Evolutionary conservation across 1,140 invertebrate species (phyloP).

Genomic region (Phenacoccus solenopsis): DNA sequence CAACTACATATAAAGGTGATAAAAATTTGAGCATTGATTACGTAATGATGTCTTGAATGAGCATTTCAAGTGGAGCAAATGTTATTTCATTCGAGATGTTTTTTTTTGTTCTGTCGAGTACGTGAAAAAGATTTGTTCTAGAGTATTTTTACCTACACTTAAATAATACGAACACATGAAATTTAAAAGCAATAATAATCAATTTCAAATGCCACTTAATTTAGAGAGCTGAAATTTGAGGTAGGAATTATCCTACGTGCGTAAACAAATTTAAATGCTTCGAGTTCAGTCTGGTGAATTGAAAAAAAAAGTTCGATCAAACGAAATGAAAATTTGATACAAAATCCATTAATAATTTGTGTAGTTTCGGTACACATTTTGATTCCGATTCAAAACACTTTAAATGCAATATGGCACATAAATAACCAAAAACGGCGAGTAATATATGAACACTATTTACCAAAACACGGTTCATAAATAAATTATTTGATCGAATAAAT

Average conservation of each 20-base stretch:
- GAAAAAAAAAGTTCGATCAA: not conserved
- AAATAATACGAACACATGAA: not conserved
- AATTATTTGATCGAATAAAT: not conserved
- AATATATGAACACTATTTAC: not conserved
- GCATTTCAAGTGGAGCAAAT: not conserved
- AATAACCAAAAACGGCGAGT: not conserved
- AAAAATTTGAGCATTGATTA: not conserved
- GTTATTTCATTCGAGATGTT: not conserved
- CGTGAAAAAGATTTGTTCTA: too few relatives aligned
- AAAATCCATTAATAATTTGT: not conserved
- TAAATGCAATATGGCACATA: constrained; percentile 7
- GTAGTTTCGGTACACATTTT: not conserved
- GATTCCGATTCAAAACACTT: not conserved
- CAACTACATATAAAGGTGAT: too few relatives aligned
- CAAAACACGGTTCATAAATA: not conserved
- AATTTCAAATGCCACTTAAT: not conserved
- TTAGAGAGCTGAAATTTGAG: not conserved
- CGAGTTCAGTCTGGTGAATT: not conserved
- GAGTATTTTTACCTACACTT: not conserved
- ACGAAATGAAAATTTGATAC: not conserved
- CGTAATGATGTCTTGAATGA: not conserved
- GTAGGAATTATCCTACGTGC: too few relatives aligned
- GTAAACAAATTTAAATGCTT: too few relatives aligned
- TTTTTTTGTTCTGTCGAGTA: too few relatives aligned
- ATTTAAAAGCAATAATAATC: not conserved